Evolutionary conservation across 1,140 invertebrate species (phyloP).

Genomic region (Zaprionus inermis): DNA sequence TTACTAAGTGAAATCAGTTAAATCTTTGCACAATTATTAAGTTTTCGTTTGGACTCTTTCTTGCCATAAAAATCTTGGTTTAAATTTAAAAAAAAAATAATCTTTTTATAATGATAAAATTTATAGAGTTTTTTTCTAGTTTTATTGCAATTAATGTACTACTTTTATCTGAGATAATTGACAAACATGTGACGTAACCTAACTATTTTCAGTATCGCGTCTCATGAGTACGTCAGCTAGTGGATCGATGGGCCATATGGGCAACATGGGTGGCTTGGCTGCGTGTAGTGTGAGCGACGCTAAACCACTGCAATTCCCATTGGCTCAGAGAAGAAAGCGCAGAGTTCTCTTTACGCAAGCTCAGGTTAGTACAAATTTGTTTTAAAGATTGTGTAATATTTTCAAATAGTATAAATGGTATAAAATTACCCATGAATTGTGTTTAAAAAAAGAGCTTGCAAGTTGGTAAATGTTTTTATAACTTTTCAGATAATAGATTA

Average conservation of each 20-base stretch:
- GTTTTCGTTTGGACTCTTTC: neutral
- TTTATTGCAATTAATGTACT: neutral
- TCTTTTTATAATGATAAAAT: neutral
- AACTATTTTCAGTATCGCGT: constrained; percentile 90
- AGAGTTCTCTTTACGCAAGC: constrained; percentile 99
- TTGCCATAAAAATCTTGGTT: neutral
- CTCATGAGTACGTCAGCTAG: constrained; percentile 92
- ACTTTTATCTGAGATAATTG: neutral
- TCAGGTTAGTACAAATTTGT: constrained; percentile 87
- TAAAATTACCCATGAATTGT: neutral
- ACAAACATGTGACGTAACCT: neutral
- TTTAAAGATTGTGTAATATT: neutral
- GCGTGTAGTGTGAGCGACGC: constrained; percentile 91
- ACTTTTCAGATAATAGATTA: neutral
- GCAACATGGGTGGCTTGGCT: constrained; percentile 91
- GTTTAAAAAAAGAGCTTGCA: neutral
- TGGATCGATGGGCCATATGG: constrained; percentile 93
- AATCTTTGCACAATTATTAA: neutral
- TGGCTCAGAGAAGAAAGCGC: constrained; percentile 95
- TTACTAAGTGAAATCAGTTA: neutral
- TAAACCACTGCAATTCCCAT: constrained; percentile 96
- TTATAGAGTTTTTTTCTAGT: neutral
- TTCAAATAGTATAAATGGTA: neutral
- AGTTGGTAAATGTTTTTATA: neutral
- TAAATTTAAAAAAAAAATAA: neutral